These are phyloP conservation scores for Cetoscarus ocellatus DNA, from an alignment of 2,797 vertebrate genomes.

Conservation along the genomic window DNA sequence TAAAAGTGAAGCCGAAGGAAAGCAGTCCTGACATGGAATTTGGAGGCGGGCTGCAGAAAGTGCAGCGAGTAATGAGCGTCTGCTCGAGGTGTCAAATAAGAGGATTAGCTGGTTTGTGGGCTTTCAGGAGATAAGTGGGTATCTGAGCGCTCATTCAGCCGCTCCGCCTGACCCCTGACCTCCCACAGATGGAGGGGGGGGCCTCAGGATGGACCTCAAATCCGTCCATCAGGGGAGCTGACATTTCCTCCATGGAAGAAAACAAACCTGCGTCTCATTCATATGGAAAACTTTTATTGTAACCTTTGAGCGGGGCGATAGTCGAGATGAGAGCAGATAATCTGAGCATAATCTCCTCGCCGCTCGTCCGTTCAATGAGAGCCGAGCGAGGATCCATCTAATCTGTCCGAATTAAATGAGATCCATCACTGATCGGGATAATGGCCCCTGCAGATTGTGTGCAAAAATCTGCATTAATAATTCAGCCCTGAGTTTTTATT, in stretches of 20 bases:
- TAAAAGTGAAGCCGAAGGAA: constrained; percentile 45
- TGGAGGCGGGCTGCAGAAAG: constrained; percentile 28
- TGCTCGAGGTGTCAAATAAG: constrained; percentile 64
- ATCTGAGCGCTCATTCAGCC: constrained; percentile 49
- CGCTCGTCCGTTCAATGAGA: constrained; percentile 42
- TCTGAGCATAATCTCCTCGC: constrained; percentile 68
- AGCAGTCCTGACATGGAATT: constrained; percentile 58
- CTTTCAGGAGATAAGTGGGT: constrained; percentile 71
- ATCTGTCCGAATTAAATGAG: constrained; percentile 79
- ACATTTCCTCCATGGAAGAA: constrained; percentile 59
- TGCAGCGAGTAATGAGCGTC: constrained; percentile 63
- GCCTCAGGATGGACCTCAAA: neutral
- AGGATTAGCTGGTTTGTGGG: constrained; percentile 69
- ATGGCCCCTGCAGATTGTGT: constrained; percentile 81
- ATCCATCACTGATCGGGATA: constrained; percentile 78
- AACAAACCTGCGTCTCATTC: constrained; percentile 67
- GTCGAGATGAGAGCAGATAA: constrained; percentile 66
- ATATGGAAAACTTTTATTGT: constrained; percentile 64
- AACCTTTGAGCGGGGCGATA: constrained; percentile 65
- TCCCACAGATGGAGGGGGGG: constrained; percentile 53
- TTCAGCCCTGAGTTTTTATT: constrained; percentile 73
- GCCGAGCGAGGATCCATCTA: constrained; percentile 66
- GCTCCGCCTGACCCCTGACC: constrained; percentile 57
- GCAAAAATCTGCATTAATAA: constrained; percentile 85
- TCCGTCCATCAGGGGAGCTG: constrained; percentile 48